Conservation (phyloP, 2,888 invertebrate species). For the Tiphia femorata region DNA sequence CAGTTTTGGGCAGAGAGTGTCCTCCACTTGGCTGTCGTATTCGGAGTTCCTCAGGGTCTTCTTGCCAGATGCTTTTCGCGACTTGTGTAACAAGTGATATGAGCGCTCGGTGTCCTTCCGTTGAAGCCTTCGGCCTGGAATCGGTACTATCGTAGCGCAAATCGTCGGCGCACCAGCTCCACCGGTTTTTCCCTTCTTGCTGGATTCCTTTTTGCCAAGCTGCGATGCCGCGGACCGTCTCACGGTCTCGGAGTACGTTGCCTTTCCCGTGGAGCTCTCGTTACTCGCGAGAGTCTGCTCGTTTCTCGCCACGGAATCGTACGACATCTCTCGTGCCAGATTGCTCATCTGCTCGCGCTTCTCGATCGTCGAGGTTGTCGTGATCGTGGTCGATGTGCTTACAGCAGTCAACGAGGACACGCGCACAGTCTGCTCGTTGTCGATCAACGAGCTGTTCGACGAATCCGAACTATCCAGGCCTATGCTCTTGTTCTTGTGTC, state of each 20-base stretch:
- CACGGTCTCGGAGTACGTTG: conserved; percentile 61
- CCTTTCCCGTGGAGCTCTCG: conserved; percentile 39
- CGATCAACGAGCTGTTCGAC: conserved; percentile 43
- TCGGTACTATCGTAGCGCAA: conserved; percentile 33
- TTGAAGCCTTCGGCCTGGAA: conserved; percentile 40
- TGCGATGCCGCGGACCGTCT: conserved; percentile 41
- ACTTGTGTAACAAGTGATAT: conserved; percentile 42
- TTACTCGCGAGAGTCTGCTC: conserved; percentile 3
- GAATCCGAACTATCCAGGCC: conserved; percentile 43
- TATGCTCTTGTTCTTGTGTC: conserved; percentile 20
- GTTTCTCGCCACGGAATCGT: neutral
- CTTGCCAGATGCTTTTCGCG: conserved; percentile 35
- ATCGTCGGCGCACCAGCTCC: conserved; percentile 18
- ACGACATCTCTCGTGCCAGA: neutral
- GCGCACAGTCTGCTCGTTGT: conserved; percentile 32
- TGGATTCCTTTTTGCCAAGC: conserved; percentile 38
- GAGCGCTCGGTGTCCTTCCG: conserved; percentile 46
- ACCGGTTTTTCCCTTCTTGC: conserved; percentile 24
- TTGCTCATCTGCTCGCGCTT: conserved; percentile 22
- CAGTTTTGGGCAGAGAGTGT: conserved; percentile 10
- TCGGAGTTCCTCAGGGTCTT: conserved; percentile 20
- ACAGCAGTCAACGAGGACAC: conserved; percentile 24
- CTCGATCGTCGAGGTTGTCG: conserved; percentile 17
- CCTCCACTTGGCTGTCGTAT: conserved; percentile 15
- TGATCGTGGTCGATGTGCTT: conserved; percentile 11